phyloP scores from a whole-genome alignment of 1,140 invertebrate species.

The Bombus vancouverensis region DNA sequence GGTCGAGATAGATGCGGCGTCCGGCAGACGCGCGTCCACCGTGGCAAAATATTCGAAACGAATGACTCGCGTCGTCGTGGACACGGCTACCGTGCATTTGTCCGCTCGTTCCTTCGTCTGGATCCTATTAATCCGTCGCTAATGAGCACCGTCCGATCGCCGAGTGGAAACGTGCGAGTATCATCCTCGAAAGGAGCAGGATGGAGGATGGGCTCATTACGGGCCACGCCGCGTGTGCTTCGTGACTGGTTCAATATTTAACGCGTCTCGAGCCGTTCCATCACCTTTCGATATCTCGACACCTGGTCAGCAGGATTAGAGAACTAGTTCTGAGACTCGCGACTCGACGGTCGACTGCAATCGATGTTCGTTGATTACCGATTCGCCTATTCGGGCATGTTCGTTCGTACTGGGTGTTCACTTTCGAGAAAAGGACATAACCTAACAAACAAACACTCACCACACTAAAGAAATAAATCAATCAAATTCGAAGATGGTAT shows the following conservation, averaged over 20 bases:
- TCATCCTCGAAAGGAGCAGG: slow-evolving; percentile 62
- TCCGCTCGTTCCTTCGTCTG: slow-evolving; percentile 69
- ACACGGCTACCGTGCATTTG: slow-evolving; percentile 76
- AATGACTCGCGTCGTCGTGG: slow-evolving; percentile 54
- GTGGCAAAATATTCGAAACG: slow-evolving; percentile 49
- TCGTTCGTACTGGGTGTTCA: not conserved
- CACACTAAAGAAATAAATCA: too few species aligned
- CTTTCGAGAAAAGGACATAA: not conserved
- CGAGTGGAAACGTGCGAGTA: slow-evolving; percentile 58
- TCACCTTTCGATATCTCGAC: slow-evolving; percentile 75
- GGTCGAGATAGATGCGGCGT: slow-evolving; percentile 38
- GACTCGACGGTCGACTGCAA: not conserved
- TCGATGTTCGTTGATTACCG: slow-evolving; percentile 10
- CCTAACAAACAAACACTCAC: too few species aligned
- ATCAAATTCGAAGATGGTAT: too few species aligned
- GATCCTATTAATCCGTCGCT: slow-evolving; percentile 80
- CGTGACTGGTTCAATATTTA: slow-evolving; percentile 76
- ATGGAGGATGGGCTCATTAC: slow-evolving; percentile 72
- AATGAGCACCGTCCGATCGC: slow-evolving; percentile 76
- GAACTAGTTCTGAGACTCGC: not conserved
- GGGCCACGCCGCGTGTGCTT: slow-evolving; percentile 51
- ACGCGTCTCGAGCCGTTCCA: slow-evolving; percentile 73
- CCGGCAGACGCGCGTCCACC: slow-evolving; percentile 22
- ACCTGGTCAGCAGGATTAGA: slow-evolving; percentile 49
- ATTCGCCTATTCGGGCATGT: not conserved